Evolutionary conservation across 1,140 invertebrate species (phyloP), one percentile per base, ranked within the genome.

Genomic region (Apocrypta bakeri): DNA sequence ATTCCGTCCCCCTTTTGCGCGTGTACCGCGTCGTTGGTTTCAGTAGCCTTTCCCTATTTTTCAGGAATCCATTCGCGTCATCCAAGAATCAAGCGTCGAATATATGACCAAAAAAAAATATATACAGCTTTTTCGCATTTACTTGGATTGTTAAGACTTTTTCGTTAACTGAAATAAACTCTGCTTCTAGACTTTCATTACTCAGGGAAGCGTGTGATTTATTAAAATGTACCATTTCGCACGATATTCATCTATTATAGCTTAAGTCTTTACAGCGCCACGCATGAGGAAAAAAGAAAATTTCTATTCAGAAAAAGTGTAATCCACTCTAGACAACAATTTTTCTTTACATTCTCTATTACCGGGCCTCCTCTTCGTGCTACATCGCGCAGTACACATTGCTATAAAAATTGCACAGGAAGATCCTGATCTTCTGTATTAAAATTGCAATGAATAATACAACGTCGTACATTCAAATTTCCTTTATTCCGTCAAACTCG

Each of bases 401-500:
- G 37, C 24, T 6, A 83, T 83, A 78, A 83, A 83, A 79, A 75
- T 79, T 83, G 82, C 82, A 83, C 42, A 9, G 24, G 61, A n/a
- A n/a, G n/a, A n/a, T n/a, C n/a, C n/a, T n/a, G n/a, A 48, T 42
- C 48, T 40, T 69, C 33, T 21, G 76, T 83, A 83, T 83, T 83
- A 83, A 83, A 79, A 83, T 83, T 83, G 77, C 76, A 75, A 83
- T 79, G 82, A 83, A 83, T 83, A 79, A 83, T 75, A 74, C 72
- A 83, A 56, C 63, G 40, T 40, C 73, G 82, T 42, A 75, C 82
- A 75, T 83, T 83, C 72, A 83, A 83, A 83, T 83, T 83, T 83
- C 63, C 63, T 83, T 83, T 78, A 73, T 76, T 78, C 64, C 64
- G 69, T 75, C 77, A 75, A 83, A 74, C 25, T 61, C 64, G 17